These are phyloP conservation scores for Amblyornis subalaris DNA, from an alignment of 2,113 vertebrate species.

Conservation along the genomic window DNA sequence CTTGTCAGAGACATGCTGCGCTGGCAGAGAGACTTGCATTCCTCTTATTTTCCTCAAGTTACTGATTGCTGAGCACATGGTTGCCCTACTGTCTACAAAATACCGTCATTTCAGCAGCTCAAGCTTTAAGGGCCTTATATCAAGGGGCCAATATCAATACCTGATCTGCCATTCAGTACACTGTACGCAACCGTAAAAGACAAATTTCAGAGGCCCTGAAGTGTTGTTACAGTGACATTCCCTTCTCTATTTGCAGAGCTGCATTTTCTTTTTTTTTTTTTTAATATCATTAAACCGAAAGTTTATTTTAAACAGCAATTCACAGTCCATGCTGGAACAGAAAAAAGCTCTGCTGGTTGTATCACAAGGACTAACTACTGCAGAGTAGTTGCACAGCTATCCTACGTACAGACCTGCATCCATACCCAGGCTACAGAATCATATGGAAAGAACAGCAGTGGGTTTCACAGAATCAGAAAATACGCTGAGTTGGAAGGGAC, in stretches of 20 bases:
- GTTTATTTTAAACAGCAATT: neutral
- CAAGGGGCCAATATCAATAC: neutral
- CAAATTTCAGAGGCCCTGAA: neutral
- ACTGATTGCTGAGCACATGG: neutral
- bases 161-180: slow-evolving; percentile 15
- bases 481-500: neutral
- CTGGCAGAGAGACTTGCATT: neutral
- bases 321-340: neutral
- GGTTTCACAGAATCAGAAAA: neutral
- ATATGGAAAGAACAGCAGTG: neutral
- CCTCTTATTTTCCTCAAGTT: neutral
- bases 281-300: neutral
- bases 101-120: neutral
- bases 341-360: neutral
- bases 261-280: neutral
- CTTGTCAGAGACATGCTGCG: neutral
- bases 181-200: neutral
- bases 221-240: slow-evolving; percentile 1
- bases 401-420: neutral
- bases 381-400: slow-evolving; percentile 1
- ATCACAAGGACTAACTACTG: neutral
- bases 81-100: neutral
- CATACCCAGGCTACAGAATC: neutral
- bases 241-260: neutral
- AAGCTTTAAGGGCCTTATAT: neutral